These are phyloP conservation scores for Callimorpha dominula DNA, from an alignment of 2,888 invertebrate species.

Conservation along the genomic window DNA sequence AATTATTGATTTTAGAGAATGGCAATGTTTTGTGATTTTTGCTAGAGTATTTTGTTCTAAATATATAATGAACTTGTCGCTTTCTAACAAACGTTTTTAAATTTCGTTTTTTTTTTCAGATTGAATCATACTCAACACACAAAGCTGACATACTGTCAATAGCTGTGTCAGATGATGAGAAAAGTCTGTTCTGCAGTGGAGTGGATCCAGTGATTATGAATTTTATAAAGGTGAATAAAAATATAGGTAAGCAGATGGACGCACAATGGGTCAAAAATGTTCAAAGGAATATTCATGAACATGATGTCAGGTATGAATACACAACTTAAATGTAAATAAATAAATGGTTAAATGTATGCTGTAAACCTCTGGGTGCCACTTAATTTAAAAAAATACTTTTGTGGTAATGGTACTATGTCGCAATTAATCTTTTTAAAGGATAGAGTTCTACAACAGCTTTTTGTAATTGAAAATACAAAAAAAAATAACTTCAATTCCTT, in stretches of 20 bases:
- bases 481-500: too few species aligned
- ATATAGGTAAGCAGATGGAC: constrained; percentile 78
- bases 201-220: constrained; percentile 93
- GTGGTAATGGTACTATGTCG: too few species aligned
- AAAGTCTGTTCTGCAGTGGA: constrained; percentile 91
- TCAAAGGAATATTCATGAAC: constrained; percentile 93
- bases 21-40: too few species aligned
- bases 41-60: too few species aligned
- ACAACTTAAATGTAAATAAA: background rate
- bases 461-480: too few species aligned
- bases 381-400: too few species aligned
- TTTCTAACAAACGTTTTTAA: too few species aligned
- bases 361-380: too few species aligned
- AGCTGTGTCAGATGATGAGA: constrained; percentile 90
- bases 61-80: too few species aligned
- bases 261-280: constrained; percentile 94
- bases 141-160: constrained; percentile 93
- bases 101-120: constrained; percentile 63
- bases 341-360: background rate
- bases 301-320: constrained; percentile 90
- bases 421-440: too few species aligned
- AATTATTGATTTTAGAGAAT: too few species aligned
- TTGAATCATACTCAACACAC: constrained; percentile 93
- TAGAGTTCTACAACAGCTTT: too few species aligned
- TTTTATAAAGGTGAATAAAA: constrained; percentile 89